Evolutionary conservation across 2,888 invertebrate genomes (phyloP).

Genomic region (Tetramorium bicarinatum): DNA sequence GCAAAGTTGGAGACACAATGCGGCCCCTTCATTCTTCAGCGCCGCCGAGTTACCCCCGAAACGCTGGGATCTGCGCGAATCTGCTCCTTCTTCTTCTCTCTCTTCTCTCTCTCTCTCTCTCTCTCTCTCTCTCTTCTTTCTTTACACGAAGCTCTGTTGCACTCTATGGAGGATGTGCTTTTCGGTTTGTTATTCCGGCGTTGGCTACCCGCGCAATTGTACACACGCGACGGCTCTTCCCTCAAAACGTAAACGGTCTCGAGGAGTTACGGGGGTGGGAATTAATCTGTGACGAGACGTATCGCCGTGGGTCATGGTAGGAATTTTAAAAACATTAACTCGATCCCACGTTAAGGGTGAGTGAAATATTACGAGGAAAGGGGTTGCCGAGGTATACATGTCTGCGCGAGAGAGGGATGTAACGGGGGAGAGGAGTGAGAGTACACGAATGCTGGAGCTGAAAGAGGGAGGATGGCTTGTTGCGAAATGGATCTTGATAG

Average conservation of each 20-base stretch:
- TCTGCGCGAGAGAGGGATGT: background rate
- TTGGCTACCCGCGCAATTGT: conserved; percentile 11
- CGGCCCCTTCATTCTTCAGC: conserved; percentile 37
- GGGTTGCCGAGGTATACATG: conserved; percentile 37
- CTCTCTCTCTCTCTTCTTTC: background rate
- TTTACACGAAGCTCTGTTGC: conserved; percentile 9
- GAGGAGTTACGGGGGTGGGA: conserved; percentile 52
- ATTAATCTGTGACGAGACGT: conserved; percentile 44
- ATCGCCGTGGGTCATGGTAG: conserved; percentile 20
- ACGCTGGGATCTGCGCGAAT: conserved; percentile 41
- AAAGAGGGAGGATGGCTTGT: conserved; percentile 61
- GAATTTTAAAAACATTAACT: conserved; percentile 61
- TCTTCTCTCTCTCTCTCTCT: background rate
- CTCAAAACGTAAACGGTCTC: conserved; percentile 35
- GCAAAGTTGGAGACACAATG: conserved; percentile 75
- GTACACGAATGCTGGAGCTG: conserved; percentile 53
- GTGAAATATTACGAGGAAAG: conserved; percentile 64
- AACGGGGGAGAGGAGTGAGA: conserved; percentile 24
- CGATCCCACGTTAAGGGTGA: conserved; percentile 62
- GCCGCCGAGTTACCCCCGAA: conserved; percentile 63
- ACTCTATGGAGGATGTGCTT: conserved; percentile 63
- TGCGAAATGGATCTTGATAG: conserved; percentile 71
- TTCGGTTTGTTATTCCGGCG: conserved; percentile 32
- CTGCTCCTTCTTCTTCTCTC: conserved; percentile 8
- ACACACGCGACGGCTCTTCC: background rate